Conservation (phyloP, 2,888 invertebrate genomes). For the Salpingus planirostris region DNA sequence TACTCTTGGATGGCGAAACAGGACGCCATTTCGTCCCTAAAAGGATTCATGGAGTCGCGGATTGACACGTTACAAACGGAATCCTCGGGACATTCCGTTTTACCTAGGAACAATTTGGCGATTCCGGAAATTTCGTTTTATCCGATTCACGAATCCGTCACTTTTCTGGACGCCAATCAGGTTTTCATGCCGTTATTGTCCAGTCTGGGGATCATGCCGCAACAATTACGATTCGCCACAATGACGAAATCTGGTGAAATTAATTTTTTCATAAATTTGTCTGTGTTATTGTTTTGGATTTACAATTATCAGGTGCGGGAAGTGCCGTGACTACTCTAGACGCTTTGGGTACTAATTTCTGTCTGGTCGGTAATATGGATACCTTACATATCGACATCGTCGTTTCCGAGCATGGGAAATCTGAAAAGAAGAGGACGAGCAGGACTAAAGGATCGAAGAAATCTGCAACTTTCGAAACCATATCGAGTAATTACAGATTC, state of each 20-base stretch:
- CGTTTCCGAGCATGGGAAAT: conserved; percentile 74
- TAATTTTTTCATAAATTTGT: conserved; percentile 1
- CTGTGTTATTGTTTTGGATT: conserved; percentile 3
- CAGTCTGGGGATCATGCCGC: conserved; percentile 83
- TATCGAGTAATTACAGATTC: too few species aligned
- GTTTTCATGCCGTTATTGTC: conserved; percentile 88
- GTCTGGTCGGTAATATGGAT: conserved; percentile 76
- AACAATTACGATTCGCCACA: conserved; percentile 57
- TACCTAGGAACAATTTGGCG: conserved; percentile 42
- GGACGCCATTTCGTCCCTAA: conserved; percentile 27
- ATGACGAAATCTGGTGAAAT: conserved; percentile 35
- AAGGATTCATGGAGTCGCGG: conserved; percentile 36
- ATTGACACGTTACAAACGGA: conserved; percentile 38
- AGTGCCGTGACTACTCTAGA: conserved; percentile 64
- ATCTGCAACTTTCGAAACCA: too few species aligned
- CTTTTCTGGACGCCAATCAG: conserved; percentile 84
- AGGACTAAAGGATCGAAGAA: too few species aligned
- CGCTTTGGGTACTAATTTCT: conserved; percentile 80
- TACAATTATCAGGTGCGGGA: conserved; percentile 44
- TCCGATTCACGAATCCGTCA: conserved; percentile 73
- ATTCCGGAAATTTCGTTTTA: conserved; percentile 52
- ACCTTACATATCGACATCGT: conserved; percentile 89
- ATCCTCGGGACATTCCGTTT: conserved; percentile 44
- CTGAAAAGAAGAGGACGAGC: conserved; percentile 50
- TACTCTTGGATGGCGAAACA: conserved; percentile 97